phyloP scores from a whole-genome alignment of 2,113 vertebrate species.

The Cyanistes caeruleus region DNA sequence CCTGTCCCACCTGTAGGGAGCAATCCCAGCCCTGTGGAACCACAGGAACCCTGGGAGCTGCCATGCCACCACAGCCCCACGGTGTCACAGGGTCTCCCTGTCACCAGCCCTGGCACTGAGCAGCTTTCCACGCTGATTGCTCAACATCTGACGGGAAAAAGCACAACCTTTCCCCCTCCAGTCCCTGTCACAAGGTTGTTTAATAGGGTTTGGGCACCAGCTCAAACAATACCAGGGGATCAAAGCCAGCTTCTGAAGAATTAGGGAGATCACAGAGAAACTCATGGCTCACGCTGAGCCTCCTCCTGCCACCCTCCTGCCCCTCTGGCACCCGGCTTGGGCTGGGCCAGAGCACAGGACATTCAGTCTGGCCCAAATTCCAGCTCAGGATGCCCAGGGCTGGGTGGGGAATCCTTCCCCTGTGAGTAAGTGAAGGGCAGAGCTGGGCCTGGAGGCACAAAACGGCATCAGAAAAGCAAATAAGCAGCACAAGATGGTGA shows the following conservation, averaged over 20 bases:
- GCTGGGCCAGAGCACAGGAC: not conserved
- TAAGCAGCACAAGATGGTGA: not conserved
- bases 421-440: not conserved
- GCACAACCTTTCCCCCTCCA: not conserved
- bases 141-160: not conserved
- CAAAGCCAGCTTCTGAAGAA: constrained; percentile 42
- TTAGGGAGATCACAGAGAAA: constrained; percentile 43
- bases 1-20: not conserved
- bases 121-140: not conserved
- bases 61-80: fast-evolving
- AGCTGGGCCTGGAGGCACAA: not conserved
- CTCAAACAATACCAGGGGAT: constrained; percentile 14
- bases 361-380: not conserved
- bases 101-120: not conserved
- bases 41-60: fast-evolving
- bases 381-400: not conserved
- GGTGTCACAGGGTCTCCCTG: not conserved
- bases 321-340: not conserved
- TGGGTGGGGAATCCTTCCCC: not conserved
- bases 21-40: not conserved
- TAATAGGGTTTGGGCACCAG: constrained; percentile 38
- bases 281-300: not conserved
- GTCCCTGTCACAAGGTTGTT: constrained; percentile 28
- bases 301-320: not conserved
- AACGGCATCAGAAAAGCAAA: constrained; percentile 37